Conservation (phyloP, 2,888 invertebrate genomes). For the Drosophila ustulata region DNA sequence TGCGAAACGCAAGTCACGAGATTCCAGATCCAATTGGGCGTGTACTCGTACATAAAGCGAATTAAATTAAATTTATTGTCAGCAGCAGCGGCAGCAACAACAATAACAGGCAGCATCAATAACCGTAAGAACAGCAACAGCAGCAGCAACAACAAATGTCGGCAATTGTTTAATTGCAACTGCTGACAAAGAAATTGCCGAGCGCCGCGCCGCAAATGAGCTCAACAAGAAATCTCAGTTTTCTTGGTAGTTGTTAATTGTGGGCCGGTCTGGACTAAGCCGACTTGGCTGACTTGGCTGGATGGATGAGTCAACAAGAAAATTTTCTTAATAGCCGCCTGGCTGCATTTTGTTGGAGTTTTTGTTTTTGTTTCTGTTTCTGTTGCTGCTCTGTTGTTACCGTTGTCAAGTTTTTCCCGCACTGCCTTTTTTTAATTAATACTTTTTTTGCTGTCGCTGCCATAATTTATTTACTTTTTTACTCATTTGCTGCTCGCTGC, state of each 20-base stretch:
- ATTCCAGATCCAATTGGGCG: conserved; percentile 68
- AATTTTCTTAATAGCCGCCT: conserved; percentile 72
- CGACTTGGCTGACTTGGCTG: conserved; percentile 24
- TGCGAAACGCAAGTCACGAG: conserved; percentile 75
- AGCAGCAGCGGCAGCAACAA: conserved; percentile 40
- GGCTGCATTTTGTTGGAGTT: conserved; percentile 47
- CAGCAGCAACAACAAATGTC: conserved; percentile 51
- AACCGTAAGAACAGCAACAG: conserved; percentile 43
- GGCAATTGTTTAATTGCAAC: conserved; percentile 74
- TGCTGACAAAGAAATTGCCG: conserved; percentile 75
- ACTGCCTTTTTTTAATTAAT: conserved; percentile 70
- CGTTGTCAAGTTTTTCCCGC: conserved; percentile 65
- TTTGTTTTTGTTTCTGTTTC: conserved; percentile 8
- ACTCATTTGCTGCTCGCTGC: conserved; percentile 23
- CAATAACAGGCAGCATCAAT: conserved; percentile 43
- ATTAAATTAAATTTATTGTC: conserved; percentile 72
- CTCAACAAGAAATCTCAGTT: conserved; percentile 72
- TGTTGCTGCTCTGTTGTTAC: conserved; percentile 52
- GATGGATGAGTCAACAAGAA: conserved; percentile 78
- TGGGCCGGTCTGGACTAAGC: conserved; percentile 43
- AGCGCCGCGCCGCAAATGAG: conserved; percentile 65
- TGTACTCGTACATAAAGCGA: conserved; percentile 58
- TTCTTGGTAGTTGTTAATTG: conserved; percentile 74
- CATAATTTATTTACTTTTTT: conserved; percentile 74
- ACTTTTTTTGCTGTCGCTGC: conserved; percentile 60